Evolutionary conservation across 2,888 invertebrate genomes (phyloP).

Genomic region (Temnothorax ravouxi): DNA sequence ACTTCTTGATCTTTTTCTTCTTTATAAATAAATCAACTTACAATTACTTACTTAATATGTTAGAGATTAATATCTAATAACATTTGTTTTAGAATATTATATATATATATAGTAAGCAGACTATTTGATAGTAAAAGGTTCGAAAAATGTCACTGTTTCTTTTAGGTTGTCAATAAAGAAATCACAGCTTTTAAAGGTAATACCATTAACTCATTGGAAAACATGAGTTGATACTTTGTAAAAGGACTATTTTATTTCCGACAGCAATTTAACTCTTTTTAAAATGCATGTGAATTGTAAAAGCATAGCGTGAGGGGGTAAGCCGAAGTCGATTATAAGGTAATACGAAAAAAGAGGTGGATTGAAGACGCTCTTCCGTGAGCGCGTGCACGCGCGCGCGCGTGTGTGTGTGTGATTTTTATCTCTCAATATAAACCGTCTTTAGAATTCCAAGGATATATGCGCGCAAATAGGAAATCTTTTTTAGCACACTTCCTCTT

Average conservation of each 20-base stretch:
- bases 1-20: background rate
- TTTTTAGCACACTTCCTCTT: conserved; percentile 4
- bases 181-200: background rate
- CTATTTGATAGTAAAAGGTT: background rate
- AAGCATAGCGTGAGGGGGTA: background rate
- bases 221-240: background rate
- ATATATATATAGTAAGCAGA: too few relatives aligned
- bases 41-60: background rate
- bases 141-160: background rate
- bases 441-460: conserved; percentile 27
- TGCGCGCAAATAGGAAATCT: conserved; percentile 4
- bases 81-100: background rate
- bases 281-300: background rate
- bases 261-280: conserved; percentile 13
- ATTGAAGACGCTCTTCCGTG: background rate
- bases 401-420: background rate
- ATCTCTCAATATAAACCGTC: conserved; percentile 14
- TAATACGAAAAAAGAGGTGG: background rate
- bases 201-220: background rate
- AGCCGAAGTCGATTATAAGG: conserved; percentile 9
- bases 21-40: background rate
- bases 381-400: too few relatives aligned
- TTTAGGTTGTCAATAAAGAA: background rate
- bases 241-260: background rate
- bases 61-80: conserved; percentile 3